A percentile compares a stretch with the other conserved stretches of the same genome.
Conservation (phyloP, 2,888 invertebrate genomes). For the Aphodius sticticus region DNA sequence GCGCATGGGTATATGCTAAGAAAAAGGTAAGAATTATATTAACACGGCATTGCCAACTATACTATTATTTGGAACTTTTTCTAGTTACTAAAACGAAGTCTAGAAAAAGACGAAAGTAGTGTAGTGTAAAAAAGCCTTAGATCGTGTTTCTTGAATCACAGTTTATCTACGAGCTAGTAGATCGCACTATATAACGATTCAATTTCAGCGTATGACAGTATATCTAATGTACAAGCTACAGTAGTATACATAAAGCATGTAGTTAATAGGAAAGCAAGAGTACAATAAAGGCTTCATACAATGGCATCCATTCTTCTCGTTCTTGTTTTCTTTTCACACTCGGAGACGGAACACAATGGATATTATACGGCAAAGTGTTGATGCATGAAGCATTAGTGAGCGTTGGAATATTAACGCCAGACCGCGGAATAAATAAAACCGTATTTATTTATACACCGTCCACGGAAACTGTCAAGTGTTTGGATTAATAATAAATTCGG, state of each 20-base stretch:
- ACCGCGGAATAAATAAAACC: not conserved
- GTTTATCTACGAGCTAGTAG: no score
- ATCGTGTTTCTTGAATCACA: no score
- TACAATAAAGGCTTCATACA: not conserved
- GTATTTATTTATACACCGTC: not conserved
- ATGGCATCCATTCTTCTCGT: not conserved
- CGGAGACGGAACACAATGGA: not conserved
- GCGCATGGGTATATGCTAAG: no score
- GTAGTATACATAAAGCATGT: not conserved
- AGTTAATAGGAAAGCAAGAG: not conserved
- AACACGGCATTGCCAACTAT: no score
- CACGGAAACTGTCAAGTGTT: conserved; percentile 4
- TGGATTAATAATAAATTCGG: conserved; percentile 4
- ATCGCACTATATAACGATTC: not conserved
- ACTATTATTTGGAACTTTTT: no score
- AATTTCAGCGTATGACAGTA: not conserved
- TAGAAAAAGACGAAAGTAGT: no score
- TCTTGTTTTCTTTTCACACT: not conserved
- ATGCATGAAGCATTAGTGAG: not conserved
- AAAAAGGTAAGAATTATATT: no score
- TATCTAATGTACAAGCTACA: not conserved
- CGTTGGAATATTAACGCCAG: not conserved
- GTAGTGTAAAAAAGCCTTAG: no score
- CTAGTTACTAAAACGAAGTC: no score
- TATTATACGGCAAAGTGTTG: not conserved